phyloP scores from a whole-genome alignment of 2,797 vertebrate genomes.

The Dicrostonyx torquatus region DNA sequence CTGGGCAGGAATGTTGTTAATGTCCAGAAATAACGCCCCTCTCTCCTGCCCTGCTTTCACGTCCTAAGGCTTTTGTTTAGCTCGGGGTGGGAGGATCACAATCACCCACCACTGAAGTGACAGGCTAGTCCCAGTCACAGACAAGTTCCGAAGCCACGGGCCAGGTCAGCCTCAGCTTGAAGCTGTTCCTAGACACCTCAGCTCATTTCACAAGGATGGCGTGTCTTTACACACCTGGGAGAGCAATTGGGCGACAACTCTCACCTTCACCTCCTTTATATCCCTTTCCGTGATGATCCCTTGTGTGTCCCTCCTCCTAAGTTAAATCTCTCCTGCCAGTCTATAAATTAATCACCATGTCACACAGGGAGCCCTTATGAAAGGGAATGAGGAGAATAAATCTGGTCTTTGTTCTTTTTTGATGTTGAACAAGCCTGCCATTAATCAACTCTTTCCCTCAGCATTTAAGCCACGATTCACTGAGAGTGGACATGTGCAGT shows the following conservation, averaged over 20 bases:
- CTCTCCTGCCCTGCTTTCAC: constrained; percentile 60
- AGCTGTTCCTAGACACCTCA: constrained; percentile 37
- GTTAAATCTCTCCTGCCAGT: constrained; percentile 39
- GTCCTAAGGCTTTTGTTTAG: constrained; percentile 4
- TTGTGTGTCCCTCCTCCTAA: background rate
- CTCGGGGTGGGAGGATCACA: constrained; percentile 20
- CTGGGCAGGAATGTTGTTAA: constrained; percentile 82
- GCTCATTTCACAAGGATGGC: background rate
- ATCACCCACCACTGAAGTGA: constrained; percentile 44
- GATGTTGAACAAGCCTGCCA: constrained; percentile 52
- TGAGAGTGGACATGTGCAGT: background rate
- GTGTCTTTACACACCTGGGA: background rate
- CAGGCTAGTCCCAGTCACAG: constrained; percentile 42
- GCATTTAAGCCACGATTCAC: background rate
- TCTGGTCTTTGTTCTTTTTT: constrained; percentile 54
- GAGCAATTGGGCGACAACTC: background rate
- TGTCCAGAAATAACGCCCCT: constrained; percentile 86
- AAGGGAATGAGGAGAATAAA: constrained; percentile 58
- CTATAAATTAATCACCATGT: constrained; percentile 45
- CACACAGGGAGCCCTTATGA: constrained; percentile 31
- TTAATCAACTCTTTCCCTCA: constrained; percentile 63
- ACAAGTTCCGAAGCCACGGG: background rate
- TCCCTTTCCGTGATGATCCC: background rate
- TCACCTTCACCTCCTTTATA: background rate
- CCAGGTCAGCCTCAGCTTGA: background rate